Conservation (phyloP, 2,888 invertebrate species). For the Sarcophaga subvicina region DNA sequence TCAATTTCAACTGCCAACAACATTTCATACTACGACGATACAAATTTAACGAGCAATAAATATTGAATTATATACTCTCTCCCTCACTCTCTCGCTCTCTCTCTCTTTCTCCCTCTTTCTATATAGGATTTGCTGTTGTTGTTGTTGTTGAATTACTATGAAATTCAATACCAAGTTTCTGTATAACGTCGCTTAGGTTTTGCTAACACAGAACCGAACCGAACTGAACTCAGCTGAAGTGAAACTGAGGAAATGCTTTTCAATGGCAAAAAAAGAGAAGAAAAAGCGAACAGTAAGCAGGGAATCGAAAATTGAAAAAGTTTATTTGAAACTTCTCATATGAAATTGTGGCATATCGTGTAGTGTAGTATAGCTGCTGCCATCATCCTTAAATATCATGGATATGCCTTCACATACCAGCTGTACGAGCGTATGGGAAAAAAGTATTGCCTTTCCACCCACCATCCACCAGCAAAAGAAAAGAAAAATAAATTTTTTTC, state of each 20-base stretch:
- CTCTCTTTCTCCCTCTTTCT: too few species aligned
- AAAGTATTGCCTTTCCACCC: constrained; percentile 53
- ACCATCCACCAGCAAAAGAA: constrained; percentile 60
- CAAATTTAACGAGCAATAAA: constrained; percentile 70
- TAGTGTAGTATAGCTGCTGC: constrained; percentile 5
- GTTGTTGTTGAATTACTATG: constrained; percentile 22
- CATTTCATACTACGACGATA: constrained; percentile 35
- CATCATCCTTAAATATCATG: not conserved
- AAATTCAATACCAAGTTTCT: constrained; percentile 68
- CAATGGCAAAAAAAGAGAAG: not conserved
- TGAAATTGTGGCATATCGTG: constrained; percentile 35
- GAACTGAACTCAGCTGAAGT: too few species aligned
- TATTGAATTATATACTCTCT: constrained; percentile 65
- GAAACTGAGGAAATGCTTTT: not conserved
- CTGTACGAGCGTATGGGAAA: not conserved
- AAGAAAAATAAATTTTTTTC: constrained; percentile 61
- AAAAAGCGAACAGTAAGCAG: not conserved
- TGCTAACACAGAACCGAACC: constrained; percentile 20
- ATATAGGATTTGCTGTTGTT: too few species aligned
- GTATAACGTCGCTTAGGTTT: not conserved
- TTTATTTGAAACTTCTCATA: constrained; percentile 56
- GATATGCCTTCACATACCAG: too few species aligned
- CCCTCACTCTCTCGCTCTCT: not conserved
- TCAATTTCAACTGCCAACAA: constrained; percentile 12
- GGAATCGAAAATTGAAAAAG: constrained; percentile 64